Base-by-base conservation (phyloP, 2,113 vertebrate species). In the Chauna torquata region DNA sequence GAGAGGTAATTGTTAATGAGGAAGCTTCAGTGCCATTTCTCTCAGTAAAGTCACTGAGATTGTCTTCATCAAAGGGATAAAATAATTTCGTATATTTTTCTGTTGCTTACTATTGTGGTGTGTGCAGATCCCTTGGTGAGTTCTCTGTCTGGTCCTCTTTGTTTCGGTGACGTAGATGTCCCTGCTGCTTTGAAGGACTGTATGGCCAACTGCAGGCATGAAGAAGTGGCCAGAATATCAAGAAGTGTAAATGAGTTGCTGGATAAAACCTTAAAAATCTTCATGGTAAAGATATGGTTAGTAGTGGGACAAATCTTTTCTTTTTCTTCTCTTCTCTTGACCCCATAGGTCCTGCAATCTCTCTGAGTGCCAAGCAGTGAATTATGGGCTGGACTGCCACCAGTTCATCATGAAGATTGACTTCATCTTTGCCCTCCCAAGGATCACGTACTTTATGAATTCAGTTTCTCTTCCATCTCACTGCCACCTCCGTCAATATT, bases 371-470 rank as follows among this genome's bases (percentile, higher is more conserved):
- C 80, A 95, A 94, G 70, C 86, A 87, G 88, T 95, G 79, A 97
- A 92, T 93, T 80, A 96, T 95, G 96, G 82, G 64, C 94, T 94
- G 92, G 82, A 50, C 80, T 88, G 80, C 83, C 86, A 92, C 76
- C 58, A 86, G 57, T 84, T 42, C 97, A 97, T 92, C 97, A 98
- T 98, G 98, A 98, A 93, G 96, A 97, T 92, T 97, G 98, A 97
- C 64, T 81, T 94, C 72, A 49, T 72, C 82, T 93, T 91, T 13
- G 47, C 55, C 83, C 68, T 92, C 36, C 87, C 13, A 34, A 66
- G 70, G 94, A 92, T 96, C 61, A 74, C 15, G 17, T 84, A 83
- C 81, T 79, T 79, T 95, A 96, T 96, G 95, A 96, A 94, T 93
- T 97, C 58, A 69, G 71, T 49, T 7, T 64, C 58, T 90, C 20